Evolutionary conservation across 1,140 invertebrate genomes (phyloP), one percentile per base, ranked within the genome.

Genomic region (Drosophila ohnishii): DNA sequence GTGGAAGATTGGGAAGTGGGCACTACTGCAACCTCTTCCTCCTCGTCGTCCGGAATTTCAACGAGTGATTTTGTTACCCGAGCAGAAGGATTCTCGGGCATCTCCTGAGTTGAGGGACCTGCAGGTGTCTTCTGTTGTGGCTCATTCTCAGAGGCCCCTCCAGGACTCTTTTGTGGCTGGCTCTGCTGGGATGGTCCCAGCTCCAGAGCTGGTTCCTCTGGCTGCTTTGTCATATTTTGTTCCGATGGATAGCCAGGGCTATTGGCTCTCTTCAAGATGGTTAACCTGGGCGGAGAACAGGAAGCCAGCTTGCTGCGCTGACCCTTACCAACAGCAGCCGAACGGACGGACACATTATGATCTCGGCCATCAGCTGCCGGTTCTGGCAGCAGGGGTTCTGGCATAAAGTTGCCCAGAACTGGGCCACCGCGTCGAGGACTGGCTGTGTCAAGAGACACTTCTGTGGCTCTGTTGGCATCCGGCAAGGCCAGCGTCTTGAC

Each of bases 391-490:
- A 65, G 1, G 0, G 45, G 10, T 6, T 48, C 19, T 0, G 67
- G 67, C 5, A 75, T 10, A 35, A 73, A 73, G 28, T 73, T 64
- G 0, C 28, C 69, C 59, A 75, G 13, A 6, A 60, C 53, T 25
- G 32, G 35, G 3, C 44, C 32, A 9, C 32, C 37, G 50, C 9
- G 25, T 25, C 40, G 32, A 11, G 42, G 16, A 5, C 22, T 44
- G 1, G 42, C 5, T 13, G 10, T 22, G 6, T 44, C 19, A 7
- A 4, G 10, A 11, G 42, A 5, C 2, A 28, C 25, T 28, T 10
- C 11, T 1, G 42, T 6, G 19, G 2, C 16, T 0, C 1, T 11
- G 10, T 13, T 44, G 5, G 42, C 2, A 7, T 64, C 10, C 7
- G 39, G 5, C 1, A 19, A 7, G 3, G 13, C 5, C 25, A 28